phyloP scores from a whole-genome alignment of 2,797 vertebrate genomes.

The Anas georgica region DNA sequence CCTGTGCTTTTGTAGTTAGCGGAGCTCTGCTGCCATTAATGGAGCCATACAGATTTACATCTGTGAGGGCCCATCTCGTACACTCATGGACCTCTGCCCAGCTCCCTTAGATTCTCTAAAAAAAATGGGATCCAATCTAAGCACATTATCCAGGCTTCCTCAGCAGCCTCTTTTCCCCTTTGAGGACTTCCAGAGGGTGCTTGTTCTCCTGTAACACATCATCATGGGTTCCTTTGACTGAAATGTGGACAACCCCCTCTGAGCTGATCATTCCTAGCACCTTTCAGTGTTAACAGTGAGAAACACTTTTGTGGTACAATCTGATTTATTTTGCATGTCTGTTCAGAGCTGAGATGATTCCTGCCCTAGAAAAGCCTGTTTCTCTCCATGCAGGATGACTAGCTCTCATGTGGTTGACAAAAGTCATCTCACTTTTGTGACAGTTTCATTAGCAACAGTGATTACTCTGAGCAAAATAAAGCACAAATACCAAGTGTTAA shows the following conservation, averaged over 20 bases:
- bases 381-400: neutral
- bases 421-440: neutral
- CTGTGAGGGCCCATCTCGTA: neutral
- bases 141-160: neutral
- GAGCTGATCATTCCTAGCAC: neutral
- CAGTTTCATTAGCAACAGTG: neutral
- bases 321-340: slow-evolving; percentile 21
- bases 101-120: neutral
- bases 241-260: neutral
- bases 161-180: neutral
- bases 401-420: neutral
- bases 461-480: slow-evolving; percentile 4
- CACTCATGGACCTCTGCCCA: neutral
- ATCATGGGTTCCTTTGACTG: neutral
- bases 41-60: neutral
- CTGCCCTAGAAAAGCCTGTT: slow-evolving; percentile 42
- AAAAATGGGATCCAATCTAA: neutral
- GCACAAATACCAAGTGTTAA: neutral
- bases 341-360: slow-evolving; percentile 29
- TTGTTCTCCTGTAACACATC: neutral
- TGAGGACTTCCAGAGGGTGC: neutral
- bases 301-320: neutral
- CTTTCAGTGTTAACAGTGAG: neutral
- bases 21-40: neutral
- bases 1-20: neutral